Conservation (phyloP, 2,888 invertebrate species). For the Liopterus haemorrhoidalis region DNA sequence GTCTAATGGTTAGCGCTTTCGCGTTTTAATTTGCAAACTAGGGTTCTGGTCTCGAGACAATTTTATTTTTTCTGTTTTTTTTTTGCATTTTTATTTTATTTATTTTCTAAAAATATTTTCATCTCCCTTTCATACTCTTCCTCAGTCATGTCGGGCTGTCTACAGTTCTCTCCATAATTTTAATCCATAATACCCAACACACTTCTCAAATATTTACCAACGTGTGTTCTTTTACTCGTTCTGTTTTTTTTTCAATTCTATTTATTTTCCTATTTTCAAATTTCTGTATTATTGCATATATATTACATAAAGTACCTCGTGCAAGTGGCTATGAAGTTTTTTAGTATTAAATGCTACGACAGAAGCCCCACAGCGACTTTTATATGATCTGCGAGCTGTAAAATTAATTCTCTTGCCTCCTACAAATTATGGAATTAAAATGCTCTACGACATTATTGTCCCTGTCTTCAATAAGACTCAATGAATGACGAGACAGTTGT, state of each 20-base stretch:
- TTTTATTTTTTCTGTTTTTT: too few relatives aligned
- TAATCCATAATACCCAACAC: neutral
- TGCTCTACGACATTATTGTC: neutral
- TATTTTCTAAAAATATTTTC: slow-evolving; percentile 3
- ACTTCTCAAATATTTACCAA: slow-evolving; percentile 4
- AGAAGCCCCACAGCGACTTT: neutral
- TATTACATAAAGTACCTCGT: neutral
- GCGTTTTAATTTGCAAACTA: too few relatives aligned
- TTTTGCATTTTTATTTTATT: too few relatives aligned
- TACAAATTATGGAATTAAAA: neutral
- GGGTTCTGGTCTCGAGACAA: too few relatives aligned
- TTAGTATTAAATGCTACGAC: slow-evolving; percentile 12
- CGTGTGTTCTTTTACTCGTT: neutral
- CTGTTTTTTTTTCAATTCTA: neutral
- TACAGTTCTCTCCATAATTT: slow-evolving; percentile 7
- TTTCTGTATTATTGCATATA: neutral
- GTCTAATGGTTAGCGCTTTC: too few relatives aligned
- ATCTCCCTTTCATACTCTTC: slow-evolving; percentile 3
- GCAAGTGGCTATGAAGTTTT: slow-evolving; percentile 5
- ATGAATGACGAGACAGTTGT: too few relatives aligned
- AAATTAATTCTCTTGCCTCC: slow-evolving; percentile 3
- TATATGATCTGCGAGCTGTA: neutral
- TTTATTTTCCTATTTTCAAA: slow-evolving; percentile 2
- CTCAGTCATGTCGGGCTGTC: slow-evolving; percentile 10
- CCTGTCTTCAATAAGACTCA: neutral